phyloP scores from a whole-genome alignment of 2,113 vertebrate genomes.

The Meriones unguiculatus region DNA sequence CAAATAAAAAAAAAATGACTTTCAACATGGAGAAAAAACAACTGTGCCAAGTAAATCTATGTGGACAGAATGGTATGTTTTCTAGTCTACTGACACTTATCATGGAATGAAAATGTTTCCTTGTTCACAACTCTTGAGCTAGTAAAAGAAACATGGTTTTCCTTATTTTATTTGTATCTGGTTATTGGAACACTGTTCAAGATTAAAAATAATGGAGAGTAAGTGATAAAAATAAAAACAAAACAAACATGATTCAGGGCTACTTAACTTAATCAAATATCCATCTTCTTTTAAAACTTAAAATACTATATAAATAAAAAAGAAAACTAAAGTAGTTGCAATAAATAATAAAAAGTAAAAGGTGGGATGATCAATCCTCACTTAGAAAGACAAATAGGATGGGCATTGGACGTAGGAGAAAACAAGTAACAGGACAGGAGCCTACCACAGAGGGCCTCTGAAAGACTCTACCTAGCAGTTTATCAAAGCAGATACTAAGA shows the following conservation, averaged over 20 bases:
- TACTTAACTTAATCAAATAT: background rate
- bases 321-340: background rate
- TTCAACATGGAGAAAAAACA: background rate
- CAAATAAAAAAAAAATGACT: background rate
- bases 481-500: no score
- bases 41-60: background rate
- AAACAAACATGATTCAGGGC: background rate
- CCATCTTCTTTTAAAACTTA: conserved; percentile 17
- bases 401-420: no score
- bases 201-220: background rate
- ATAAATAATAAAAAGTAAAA: background rate
- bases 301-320: background rate
- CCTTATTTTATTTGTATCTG: background rate
- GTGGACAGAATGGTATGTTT: background rate
- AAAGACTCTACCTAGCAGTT: no score
- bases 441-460: no score
- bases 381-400: no score
- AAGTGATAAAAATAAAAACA: background rate
- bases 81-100: background rate
- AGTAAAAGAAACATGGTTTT: background rate
- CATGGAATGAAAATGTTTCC: background rate
- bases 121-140: background rate
- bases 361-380: no score
- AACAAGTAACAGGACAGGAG: no score
- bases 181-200: background rate